These are phyloP conservation scores for Electrophaes corylata DNA, from an alignment of 2,888 invertebrate species.

Conservation along the genomic window DNA sequence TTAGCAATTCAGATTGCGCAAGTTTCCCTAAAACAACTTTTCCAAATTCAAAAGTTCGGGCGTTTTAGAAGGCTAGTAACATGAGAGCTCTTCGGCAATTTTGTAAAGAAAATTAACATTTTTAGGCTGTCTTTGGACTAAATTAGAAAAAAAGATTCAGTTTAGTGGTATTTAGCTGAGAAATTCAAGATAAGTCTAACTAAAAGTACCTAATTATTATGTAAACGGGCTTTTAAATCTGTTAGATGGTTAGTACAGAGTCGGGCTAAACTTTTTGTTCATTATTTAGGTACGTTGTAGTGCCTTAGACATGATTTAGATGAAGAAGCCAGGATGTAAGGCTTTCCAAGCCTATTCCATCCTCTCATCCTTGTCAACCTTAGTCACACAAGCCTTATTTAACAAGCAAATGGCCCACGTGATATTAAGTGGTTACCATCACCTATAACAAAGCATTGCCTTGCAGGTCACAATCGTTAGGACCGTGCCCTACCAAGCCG, in stretches of 20 bases:
- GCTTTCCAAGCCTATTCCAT: no score
- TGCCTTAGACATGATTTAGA: no score
- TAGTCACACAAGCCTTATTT: no score
- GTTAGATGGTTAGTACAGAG: neutral
- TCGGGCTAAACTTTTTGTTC: neutral
- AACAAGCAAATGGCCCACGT: no score
- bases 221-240: neutral
- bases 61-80: slow-evolving; percentile 21
- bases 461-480: no score
- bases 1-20: slow-evolving; percentile 29
- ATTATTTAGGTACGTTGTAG: neutral
- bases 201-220: neutral
- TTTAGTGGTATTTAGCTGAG: neutral
- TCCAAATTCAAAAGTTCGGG: slow-evolving; percentile 21
- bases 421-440: no score
- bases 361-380: no score
- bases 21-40: slow-evolving; percentile 18
- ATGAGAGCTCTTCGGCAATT: slow-evolving; percentile 17
- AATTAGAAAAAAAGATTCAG: neutral
- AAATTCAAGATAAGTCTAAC: neutral
- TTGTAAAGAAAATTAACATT: slow-evolving; percentile 3
- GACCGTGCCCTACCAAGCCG: no score
- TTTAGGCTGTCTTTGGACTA: neutral
- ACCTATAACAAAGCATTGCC: no score
- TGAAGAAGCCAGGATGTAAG: no score